These are phyloP conservation scores for Callocephalon fimbriatum DNA, from an alignment of 2,113 vertebrate genomes.

Conservation along the genomic window DNA sequence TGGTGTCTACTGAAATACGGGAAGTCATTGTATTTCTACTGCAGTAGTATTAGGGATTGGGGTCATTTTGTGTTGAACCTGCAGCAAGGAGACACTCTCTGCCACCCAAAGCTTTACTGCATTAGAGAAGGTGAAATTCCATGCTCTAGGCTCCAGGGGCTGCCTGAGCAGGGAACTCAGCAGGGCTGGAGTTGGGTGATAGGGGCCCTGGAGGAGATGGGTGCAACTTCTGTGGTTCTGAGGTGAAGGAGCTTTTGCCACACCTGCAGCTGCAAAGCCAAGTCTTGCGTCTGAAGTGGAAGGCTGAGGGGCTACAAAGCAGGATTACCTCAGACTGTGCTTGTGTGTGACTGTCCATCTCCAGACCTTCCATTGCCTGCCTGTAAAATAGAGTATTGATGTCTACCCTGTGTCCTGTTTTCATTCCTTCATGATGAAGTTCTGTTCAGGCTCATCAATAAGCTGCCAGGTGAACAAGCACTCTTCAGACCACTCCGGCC, in stretches of 20 bases:
- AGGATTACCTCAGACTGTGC: neutral
- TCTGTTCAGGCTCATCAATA: neutral
- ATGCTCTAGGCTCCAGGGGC: neutral
- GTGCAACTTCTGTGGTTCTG: too few species aligned
- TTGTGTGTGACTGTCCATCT: neutral
- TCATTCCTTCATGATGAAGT: neutral
- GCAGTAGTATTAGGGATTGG: neutral
- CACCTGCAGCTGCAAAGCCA: neutral
- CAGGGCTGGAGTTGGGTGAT: neutral
- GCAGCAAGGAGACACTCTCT: neutral
- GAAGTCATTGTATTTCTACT: neutral
- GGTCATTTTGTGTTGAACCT: neutral
- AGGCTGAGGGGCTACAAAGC: neutral
- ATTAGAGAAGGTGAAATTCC: neutral
- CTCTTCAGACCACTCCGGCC: fast-evolving
- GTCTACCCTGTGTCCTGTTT: neutral
- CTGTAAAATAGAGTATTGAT: neutral
- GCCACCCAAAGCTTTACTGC: neutral
- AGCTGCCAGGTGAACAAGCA: neutral
- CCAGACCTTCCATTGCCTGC: neutral
- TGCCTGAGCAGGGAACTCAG: too few species aligned
- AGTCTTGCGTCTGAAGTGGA: neutral
- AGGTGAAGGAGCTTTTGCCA: neutral
- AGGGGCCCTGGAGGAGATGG: neutral
- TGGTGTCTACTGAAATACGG: neutral